Percentiles rank a stretch among this genome's conserved stretches.
Conservation (phyloP, 2,797 vertebrate genomes). For the Chrysocyon brachyurus region DNA sequence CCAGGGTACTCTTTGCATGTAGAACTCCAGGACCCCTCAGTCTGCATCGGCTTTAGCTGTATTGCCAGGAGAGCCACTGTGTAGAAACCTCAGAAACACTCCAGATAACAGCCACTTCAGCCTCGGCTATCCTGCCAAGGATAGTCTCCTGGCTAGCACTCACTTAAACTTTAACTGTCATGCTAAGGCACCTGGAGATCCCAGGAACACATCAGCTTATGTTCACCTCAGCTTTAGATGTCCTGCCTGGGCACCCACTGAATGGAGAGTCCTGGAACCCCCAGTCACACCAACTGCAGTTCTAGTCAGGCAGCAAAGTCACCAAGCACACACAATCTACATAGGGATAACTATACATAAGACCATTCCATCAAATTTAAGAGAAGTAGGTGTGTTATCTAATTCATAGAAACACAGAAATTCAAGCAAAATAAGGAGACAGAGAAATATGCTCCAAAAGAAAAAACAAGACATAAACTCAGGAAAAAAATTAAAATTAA, state of each 20-base stretch:
- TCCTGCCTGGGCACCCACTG: neutral
- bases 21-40: neutral
- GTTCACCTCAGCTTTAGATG: neutral
- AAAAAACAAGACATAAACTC: neutral
- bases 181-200: neutral
- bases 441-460: neutral
- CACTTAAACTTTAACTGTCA: neutral
- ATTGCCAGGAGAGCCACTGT: neutral
- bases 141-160: neutral
- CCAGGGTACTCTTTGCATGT: neutral
- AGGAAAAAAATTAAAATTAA: neutral
- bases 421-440: neutral
- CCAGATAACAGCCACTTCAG: neutral
- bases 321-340: neutral
- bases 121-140: neutral
- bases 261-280: neutral
- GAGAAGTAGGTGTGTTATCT: neutral
- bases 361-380: neutral
- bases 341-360: neutral
- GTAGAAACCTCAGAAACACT: neutral
- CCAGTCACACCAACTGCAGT: neutral
- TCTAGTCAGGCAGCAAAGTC: neutral
- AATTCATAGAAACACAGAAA: neutral
- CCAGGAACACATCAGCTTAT: neutral
- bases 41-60: neutral